Evolutionary conservation across 2,797 vertebrate genomes (phyloP).

Genomic region (Antennarius maculatus): DNA sequence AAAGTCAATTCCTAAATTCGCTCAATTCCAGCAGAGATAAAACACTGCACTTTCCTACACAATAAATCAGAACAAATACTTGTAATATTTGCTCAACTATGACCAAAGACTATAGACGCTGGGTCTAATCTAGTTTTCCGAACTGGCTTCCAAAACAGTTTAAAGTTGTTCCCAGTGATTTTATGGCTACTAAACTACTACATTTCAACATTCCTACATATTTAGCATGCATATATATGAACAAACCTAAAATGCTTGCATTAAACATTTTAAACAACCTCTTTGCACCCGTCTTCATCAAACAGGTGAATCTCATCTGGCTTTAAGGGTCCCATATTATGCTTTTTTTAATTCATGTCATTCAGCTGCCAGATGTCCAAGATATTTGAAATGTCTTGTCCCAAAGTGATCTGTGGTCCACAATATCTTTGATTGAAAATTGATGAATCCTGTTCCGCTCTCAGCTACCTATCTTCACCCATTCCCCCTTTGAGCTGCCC

Average conservation of each 20-base stretch:
- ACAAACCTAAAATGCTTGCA: neutral
- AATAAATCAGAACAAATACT: slow-evolving; percentile 30
- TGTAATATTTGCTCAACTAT: slow-evolving; percentile 33
- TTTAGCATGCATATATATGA: neutral
- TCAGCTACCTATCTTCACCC: no score
- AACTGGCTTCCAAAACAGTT: slow-evolving; percentile 43
- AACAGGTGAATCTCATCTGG: no score
- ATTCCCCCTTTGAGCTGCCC: no score
- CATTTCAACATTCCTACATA: slow-evolving; percentile 7
- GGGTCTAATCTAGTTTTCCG: slow-evolving; percentile 35
- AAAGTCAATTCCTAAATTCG: slow-evolving; percentile 17
- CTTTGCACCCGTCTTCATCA: no score
- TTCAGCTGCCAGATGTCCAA: no score
- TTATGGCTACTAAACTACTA: slow-evolving; percentile 62
- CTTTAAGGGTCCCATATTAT: no score
- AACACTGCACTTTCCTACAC: slow-evolving; percentile 15
- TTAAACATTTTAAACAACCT: no score
- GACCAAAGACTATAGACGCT: slow-evolving; percentile 29
- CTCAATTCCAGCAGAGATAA: slow-evolving; percentile 37
- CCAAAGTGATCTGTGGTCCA: no score
- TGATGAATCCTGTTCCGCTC: no score
- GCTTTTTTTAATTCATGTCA: no score
- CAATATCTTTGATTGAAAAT: no score
- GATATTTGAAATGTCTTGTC: no score
- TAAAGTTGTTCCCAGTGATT: slow-evolving; percentile 43